Conservation (phyloP, 2,888 invertebrate species). For the Anthoptus insignis region DNA sequence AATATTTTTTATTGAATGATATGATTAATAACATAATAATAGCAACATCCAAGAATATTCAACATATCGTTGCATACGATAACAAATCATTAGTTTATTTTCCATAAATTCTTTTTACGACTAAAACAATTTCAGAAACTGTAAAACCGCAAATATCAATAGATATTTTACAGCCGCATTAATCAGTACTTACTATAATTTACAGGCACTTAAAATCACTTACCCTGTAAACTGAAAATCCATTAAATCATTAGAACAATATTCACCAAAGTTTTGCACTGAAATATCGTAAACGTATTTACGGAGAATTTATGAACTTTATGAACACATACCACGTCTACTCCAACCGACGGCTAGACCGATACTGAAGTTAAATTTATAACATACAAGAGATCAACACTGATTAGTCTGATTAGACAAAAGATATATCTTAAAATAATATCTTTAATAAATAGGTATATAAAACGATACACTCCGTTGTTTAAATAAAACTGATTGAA, state of each 20-base stretch:
- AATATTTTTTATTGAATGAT: too few relatives aligned
- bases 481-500: neutral
- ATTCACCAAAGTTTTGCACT: conserved; percentile 25
- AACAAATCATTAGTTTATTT: neutral
- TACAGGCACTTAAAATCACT: conserved; percentile 10
- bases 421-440: neutral
- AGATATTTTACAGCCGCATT: conserved; percentile 6
- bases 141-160: conserved; percentile 21
- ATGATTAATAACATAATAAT: too few relatives aligned
- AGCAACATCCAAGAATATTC: too few relatives aligned
- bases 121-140: neutral
- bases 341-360: neutral
- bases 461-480: too few relatives aligned
- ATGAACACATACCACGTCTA: neutral
- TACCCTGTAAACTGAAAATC: conserved; percentile 16
- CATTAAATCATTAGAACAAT: conserved; percentile 9
- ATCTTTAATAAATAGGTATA: too few relatives aligned
- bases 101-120: neutral
- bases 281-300: neutral
- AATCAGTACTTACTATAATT: conserved; percentile 4
- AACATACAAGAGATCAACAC: too few relatives aligned
- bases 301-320: too few relatives aligned
- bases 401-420: conserved; percentile 11
- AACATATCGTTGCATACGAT: too few relatives aligned
- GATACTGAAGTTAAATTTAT: conserved; percentile 26